Conservation (phyloP, 2,113 vertebrate species). For the Puma concolor region DNA sequence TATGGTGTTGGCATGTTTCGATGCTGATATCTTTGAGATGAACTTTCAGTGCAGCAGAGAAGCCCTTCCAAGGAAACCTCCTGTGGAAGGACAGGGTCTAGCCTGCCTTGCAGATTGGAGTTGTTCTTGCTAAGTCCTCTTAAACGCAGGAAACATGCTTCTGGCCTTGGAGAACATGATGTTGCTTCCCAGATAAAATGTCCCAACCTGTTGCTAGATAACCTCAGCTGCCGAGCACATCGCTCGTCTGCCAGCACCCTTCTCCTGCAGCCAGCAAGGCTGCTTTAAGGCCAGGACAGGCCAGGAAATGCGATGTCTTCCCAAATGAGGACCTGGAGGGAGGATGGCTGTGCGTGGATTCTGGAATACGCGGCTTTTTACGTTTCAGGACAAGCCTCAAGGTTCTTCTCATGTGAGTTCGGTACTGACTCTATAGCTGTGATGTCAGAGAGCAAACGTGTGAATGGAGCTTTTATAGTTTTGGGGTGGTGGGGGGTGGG, state of each 20-base stretch:
- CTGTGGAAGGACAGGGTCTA: not conserved
- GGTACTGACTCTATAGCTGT: not conserved
- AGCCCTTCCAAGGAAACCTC: not conserved
- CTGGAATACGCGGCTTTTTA: not conserved
- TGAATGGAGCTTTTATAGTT: not conserved
- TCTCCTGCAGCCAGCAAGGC: not conserved
- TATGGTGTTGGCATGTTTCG: not conserved
- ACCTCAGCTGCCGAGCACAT: not conserved
- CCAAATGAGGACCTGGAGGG: not conserved
- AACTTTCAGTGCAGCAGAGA: not conserved
- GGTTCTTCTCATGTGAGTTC: not conserved
- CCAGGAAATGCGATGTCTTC: not conserved
- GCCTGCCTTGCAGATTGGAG: constrained; percentile 3
- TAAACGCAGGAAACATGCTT: not conserved
- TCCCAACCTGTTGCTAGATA: not conserved
- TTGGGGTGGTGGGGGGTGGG: too few relatives aligned
- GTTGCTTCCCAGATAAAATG: constrained; percentile 12
- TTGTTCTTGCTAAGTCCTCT: constrained; percentile 31
- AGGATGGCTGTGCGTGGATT: not conserved
- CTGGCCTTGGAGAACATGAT: constrained; percentile 9
- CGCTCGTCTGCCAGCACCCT: not conserved
- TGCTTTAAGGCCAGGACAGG: not conserved
- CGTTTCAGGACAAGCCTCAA: not conserved
- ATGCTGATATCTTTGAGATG: not conserved
- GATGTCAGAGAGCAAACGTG: not conserved